phyloP scores from a whole-genome alignment of 2,113 vertebrate genomes.

The Puma concolor region DNA sequence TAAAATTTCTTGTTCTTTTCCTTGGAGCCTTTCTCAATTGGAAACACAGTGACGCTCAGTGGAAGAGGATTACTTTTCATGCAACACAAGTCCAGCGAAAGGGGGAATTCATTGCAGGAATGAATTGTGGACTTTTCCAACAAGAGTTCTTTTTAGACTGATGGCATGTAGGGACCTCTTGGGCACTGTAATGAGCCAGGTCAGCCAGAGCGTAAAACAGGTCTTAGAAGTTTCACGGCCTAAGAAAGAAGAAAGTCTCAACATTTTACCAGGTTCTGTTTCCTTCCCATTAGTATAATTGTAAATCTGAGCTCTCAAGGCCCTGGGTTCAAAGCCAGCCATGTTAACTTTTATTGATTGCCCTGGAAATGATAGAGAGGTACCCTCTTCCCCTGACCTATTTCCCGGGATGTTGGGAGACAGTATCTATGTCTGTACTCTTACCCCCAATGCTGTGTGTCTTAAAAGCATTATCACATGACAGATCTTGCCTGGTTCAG shows the following conservation, averaged over 20 bases:
- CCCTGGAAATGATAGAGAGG: not conserved
- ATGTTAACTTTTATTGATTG: not conserved
- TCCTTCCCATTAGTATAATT: not conserved
- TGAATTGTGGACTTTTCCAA: not conserved
- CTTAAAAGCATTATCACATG: not conserved
- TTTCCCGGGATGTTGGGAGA: not conserved
- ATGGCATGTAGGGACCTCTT: not conserved
- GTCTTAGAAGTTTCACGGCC: not conserved
- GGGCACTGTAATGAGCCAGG: not conserved
- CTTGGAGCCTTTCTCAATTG: not conserved
- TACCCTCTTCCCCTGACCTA: not conserved
- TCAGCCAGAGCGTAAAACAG: not conserved
- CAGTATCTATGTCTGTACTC: not conserved
- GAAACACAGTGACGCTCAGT: conserved; percentile 16
- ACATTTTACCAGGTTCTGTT: not conserved
- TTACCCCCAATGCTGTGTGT: not conserved
- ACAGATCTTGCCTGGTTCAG: not conserved
- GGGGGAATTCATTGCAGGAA: not conserved
- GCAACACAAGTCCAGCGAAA: not conserved
- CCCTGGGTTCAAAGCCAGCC: not conserved
- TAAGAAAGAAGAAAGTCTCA: not conserved
- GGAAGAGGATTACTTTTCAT: not conserved
- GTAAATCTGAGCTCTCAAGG: not conserved
- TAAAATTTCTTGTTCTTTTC: conserved; percentile 54
- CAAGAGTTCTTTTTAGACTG: not conserved